Evolutionary conservation across 2,888 invertebrate genomes (phyloP).

Genomic region (Orthonevra nobilis): DNA sequence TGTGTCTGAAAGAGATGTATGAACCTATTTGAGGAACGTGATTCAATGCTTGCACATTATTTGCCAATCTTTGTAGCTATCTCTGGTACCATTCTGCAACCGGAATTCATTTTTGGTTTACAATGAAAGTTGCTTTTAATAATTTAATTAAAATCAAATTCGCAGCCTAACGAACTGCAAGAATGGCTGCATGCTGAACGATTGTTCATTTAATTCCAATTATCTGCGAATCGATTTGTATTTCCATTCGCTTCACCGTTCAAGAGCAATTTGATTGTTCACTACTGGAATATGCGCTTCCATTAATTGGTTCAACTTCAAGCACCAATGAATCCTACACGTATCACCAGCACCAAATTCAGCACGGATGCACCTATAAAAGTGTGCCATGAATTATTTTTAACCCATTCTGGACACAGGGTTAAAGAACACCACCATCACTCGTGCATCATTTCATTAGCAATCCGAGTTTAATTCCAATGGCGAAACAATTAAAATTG

Average conservation of each 20-base stretch:
- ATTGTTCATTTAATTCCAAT: constrained; percentile 68
- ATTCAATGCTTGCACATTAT: too few relatives aligned
- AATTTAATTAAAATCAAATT: constrained; percentile 40
- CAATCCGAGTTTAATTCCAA: constrained; percentile 61
- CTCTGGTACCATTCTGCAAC: too few relatives aligned
- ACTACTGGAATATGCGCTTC: constrained; percentile 48
- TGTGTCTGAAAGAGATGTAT: too few relatives aligned
- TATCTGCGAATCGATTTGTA: constrained; percentile 37
- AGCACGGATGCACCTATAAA: constrained; percentile 1
- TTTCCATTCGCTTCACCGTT: constrained; percentile 2
- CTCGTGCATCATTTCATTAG: constrained; percentile 60
- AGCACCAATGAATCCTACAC: constrained; percentile 37
- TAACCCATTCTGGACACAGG: constrained; percentile 5
- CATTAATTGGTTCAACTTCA: constrained; percentile 67
- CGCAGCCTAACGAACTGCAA: constrained; percentile 57
- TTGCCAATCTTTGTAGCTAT: too few relatives aligned
- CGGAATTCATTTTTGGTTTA: too few relatives aligned
- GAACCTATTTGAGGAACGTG: too few relatives aligned
- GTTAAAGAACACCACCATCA: neutral
- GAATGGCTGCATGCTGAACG: constrained; percentile 8
- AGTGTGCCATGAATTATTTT: constrained; percentile 60
- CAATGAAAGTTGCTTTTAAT: too few relatives aligned
- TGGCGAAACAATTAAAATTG: constrained; percentile 66
- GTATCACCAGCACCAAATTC: neutral
- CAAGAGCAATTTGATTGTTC: constrained; percentile 27